Evolutionary conservation across 2,888 invertebrate genomes (phyloP), one percentile per base, ranked within the genome.

Genomic region (Aromia moschata): DNA sequence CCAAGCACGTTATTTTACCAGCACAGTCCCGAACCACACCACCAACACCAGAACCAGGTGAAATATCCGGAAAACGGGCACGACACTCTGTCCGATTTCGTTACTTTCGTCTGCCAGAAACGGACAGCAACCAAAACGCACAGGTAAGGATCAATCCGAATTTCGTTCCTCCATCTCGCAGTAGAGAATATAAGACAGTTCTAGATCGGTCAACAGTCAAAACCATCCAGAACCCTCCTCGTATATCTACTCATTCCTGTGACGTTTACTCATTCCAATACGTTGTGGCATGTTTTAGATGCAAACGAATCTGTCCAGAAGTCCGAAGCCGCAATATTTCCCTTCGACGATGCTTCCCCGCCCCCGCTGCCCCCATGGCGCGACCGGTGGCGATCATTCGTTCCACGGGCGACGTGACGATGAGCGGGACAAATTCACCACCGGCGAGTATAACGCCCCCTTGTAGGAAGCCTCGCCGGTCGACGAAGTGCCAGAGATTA

Each of bases 61-160:
- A 90, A 90, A 79, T 92, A 94, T 79, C 88, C 90, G 47, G 93
- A 94, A 78, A 93, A 91, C 72, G 90, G 93, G 0, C 93, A 93
- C 77, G 96, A 97, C 80, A 94, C 94, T 0, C 88, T 97, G 66
- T 93, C 95, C 1, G 97, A 98, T 82, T 97, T 97, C 81, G 97
- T 97, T 66, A 96, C 96, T 40, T 94, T 97, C 77, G 97, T 97
- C 51, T 97, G 97, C 78, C 96, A 96, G 97, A 97, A 81, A 92
- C 93, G 20, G 90, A 93, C 70, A 89, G 89, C 62, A 86, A 87
- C 73, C 90, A 90, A 80, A 87, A 88, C 76, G 83, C 90, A 76
- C 91, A 91, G 87, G 90, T 90, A 25, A 25, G n/a, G n/a, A n/a
- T n/a, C n/a, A n/a, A n/a, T n/a, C n/a, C n/a, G n/a, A n/a, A n/a